Conservation (phyloP, 2,113 vertebrate genomes). For the Upupa epops region DNA sequence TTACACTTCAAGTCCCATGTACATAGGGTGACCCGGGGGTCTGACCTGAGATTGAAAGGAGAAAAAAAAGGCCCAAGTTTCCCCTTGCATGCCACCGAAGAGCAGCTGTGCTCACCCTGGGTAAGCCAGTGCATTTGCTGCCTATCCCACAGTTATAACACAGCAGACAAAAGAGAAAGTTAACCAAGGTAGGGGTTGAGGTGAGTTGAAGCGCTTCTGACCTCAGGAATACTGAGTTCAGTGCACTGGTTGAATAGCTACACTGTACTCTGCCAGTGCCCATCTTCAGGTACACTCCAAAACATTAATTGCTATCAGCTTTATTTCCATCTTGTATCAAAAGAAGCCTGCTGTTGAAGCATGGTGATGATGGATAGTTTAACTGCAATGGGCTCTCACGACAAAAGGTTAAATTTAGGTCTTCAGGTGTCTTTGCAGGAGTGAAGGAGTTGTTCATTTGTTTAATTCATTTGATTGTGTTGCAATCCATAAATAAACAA, state of each 20-base stretch:
- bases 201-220: background rate
- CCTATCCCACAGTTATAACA: background rate
- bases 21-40: slow-evolving; percentile 18
- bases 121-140: background rate
- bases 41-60: background rate
- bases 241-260: background rate
- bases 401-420: background rate
- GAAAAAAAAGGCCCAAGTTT: background rate
- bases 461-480: background rate
- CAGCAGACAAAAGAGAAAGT: slow-evolving; percentile 22
- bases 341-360: background rate
- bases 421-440: background rate
- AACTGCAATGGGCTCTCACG: background rate
- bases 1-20: slow-evolving; percentile 51
- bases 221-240: background rate
- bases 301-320: background rate
- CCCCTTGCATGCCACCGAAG: background rate
- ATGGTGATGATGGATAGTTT: background rate
- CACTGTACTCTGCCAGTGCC: rapidly evolving
- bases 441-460: background rate
- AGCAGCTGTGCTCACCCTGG: background rate
- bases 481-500: background rate
- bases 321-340: background rate
- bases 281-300: background rate
- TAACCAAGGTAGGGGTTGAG: background rate